Percentiles rank a stretch among this genome's conserved stretches.
Conservation (phyloP, 2,888 invertebrate species). For the Salticus scenicus region DNA sequence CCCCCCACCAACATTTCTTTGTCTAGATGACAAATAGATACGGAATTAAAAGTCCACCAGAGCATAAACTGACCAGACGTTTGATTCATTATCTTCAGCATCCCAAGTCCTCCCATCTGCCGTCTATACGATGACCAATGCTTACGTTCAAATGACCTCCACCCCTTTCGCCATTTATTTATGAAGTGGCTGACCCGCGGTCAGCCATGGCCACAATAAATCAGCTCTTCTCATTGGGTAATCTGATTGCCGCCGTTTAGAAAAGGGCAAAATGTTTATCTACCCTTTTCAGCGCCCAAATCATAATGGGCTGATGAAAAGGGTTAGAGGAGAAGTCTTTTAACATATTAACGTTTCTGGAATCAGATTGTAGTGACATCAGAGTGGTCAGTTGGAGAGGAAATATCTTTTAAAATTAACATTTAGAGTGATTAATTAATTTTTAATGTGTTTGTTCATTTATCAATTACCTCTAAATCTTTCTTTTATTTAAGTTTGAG, state of each 20-base stretch:
- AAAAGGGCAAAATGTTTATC: constrained; percentile 17
- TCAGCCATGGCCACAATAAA: constrained; percentile 51
- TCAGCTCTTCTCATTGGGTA: constrained; percentile 29
- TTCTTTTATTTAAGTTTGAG: no score
- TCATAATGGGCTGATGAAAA: constrained; percentile 2
- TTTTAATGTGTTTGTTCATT: no score
- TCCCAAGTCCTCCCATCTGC: constrained; percentile 10
- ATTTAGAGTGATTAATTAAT: no score
- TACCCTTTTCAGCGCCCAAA: background rate
- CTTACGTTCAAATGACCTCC: constrained; percentile 42
- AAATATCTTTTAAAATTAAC: no score
- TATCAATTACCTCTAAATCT: no score
- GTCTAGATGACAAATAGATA: background rate
- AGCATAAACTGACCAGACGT: constrained; percentile 10
- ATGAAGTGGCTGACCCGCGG: constrained; percentile 68
- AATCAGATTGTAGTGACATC: constrained; percentile 4
- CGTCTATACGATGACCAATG: background rate
- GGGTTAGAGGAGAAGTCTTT: constrained; percentile 11
- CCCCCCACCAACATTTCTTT: background rate
- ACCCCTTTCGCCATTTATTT: constrained; percentile 47
- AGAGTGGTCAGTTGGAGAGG: background rate
- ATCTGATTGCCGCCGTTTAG: background rate
- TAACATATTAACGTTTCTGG: background rate
- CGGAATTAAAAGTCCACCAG: background rate
- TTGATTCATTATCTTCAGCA: constrained; percentile 1